Evolutionary conservation across 2,797 vertebrate species (phyloP).

Genomic region (Epinephelus coioides): DNA sequence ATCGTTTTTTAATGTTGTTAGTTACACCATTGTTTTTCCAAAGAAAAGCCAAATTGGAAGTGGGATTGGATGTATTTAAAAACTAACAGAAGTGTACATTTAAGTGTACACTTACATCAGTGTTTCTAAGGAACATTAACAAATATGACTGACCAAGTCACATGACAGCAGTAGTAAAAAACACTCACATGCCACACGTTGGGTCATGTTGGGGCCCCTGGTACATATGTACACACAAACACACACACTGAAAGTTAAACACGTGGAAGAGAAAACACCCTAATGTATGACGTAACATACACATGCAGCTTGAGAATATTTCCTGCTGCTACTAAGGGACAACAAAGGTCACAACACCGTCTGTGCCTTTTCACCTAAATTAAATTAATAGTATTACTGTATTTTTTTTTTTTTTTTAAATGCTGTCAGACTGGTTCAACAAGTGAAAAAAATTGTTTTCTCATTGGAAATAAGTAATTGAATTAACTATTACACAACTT

Average conservation of each 20-base stretch:
- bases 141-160: not conserved
- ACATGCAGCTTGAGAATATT: conserved; percentile 46
- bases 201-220: not conserved
- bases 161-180: not conserved
- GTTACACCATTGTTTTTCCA: no score
- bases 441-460: not conserved
- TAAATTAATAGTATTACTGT: not conserved
- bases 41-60: no score
- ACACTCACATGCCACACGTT: not conserved
- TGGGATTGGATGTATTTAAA: no score
- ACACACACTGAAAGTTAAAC: conserved; percentile 17
- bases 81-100: not conserved
- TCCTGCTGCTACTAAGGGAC: conserved; percentile 57
- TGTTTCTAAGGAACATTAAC: not conserved
- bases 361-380: conserved; percentile 4
- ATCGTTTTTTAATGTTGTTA: no score
- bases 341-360: conserved; percentile 2
- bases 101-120: not conserved
- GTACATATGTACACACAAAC: conserved; percentile 51
- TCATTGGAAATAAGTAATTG: no score
- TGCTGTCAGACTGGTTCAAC: not conserved
- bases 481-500: not conserved
- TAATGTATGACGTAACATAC: conserved; percentile 13
- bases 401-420: no score
- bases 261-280: not conserved